These are phyloP conservation scores for Urosaurus nigricauda DNA, from an alignment of 2,797 vertebrate species.

Conservation along the genomic window DNA sequence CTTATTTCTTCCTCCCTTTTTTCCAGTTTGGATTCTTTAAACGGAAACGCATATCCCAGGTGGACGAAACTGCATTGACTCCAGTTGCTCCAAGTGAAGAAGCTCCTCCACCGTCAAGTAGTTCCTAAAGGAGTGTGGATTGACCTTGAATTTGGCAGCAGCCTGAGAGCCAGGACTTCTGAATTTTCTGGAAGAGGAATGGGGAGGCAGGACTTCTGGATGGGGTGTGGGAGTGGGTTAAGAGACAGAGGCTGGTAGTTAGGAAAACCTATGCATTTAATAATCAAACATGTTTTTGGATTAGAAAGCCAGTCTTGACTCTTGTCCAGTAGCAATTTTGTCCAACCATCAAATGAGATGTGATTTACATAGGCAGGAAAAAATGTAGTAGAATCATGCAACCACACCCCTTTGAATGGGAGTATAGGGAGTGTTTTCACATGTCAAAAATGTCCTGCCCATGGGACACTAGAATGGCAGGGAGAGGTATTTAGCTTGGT, in stretches of 20 bases:
- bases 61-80: not conserved
- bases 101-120: not conserved
- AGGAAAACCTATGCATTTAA: not conserved
- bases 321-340: not conserved
- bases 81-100: not conserved
- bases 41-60: not conserved
- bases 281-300: not conserved
- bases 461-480: not conserved
- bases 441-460: not conserved
- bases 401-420: not conserved
- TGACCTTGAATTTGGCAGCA: not conserved
- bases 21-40: constrained; percentile 43
- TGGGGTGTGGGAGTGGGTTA: not conserved
- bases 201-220: not conserved
- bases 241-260: not conserved
- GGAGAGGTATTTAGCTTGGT: not conserved
- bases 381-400: not conserved
- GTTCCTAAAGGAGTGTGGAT: not conserved
- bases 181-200: not conserved
- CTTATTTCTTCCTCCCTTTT: too few species aligned
- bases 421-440: not conserved
- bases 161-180: not conserved
- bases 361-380: not conserved
- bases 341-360: not conserved
- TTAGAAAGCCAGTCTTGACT: not conserved